Percentiles rank a stretch among this genome's conserved stretches.
phyloP scores from a whole-genome alignment of 2,797 vertebrate genomes.

The Buceros bicornis region DNA sequence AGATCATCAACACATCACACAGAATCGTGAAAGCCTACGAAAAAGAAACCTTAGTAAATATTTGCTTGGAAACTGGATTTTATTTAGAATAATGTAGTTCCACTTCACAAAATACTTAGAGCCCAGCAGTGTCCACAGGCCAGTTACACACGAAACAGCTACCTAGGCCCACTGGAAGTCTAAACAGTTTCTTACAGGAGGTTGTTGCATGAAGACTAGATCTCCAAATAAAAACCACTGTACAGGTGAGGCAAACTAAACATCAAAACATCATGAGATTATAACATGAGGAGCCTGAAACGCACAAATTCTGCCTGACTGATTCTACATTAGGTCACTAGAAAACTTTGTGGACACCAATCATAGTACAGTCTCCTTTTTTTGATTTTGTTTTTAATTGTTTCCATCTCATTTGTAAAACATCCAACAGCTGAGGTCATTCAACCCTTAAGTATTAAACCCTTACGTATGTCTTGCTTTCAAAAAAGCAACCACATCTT shows the following conservation, averaged over 20 bases:
- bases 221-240: background rate
- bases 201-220: background rate
- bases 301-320: background rate
- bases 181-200: background rate
- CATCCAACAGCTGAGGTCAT: background rate
- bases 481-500: background rate
- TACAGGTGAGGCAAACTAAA: background rate
- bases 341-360: background rate
- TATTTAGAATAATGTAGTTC: background rate
- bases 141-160: background rate
- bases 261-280: background rate
- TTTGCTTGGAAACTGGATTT: background rate
- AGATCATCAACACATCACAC: slow-evolving; percentile 98
- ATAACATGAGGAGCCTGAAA: background rate
- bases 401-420: background rate
- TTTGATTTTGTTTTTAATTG: background rate
- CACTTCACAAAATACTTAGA: background rate
- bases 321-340: background rate
- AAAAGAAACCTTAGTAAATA: slow-evolving; percentile 14
- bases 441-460: background rate
- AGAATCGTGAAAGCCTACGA: slow-evolving; percentile 96
- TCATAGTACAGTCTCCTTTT: background rate
- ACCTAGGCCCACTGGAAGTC: background rate
- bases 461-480: background rate
- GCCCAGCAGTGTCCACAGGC: background rate